Conservation (phyloP, 2,888 invertebrate species). For the Rhorus exstirpatorius region DNA sequence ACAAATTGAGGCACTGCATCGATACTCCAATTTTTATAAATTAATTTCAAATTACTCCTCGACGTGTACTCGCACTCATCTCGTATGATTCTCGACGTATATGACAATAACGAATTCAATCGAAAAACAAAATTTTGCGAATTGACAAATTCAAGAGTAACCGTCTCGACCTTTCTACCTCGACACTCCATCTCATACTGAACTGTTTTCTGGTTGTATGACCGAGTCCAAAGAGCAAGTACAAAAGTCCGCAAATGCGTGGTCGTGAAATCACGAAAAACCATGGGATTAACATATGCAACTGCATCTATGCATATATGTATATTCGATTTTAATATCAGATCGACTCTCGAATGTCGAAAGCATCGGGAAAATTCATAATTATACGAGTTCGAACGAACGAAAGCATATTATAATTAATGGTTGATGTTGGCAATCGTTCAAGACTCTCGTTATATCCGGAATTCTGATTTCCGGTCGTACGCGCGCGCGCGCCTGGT, state of each 20-base stretch:
- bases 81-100: no score
- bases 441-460: conserved; percentile 14
- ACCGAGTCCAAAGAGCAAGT: neutral
- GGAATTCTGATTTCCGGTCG: conserved; percentile 23
- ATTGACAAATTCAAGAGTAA: no score
- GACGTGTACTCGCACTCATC: no score
- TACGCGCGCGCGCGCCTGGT: neutral
- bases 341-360: neutral
- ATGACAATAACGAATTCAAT: no score
- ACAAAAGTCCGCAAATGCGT: no score
- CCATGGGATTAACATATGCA: no score
- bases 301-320: no score
- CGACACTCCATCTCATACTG: conserved; percentile 29
- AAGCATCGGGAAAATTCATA: neutral
- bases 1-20: no score
- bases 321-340: no score
- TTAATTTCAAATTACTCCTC: no score
- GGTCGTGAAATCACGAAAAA: neutral
- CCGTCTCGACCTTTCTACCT: conserved; percentile 11
- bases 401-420: conserved; percentile 7
- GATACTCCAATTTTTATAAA: no score
- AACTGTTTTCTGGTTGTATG: neutral
- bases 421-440: neutral
- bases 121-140: no score
- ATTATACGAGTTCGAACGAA: neutral